Evolutionary conservation across 2,113 vertebrate species (phyloP).

Genomic region (Microtus montanus): DNA sequence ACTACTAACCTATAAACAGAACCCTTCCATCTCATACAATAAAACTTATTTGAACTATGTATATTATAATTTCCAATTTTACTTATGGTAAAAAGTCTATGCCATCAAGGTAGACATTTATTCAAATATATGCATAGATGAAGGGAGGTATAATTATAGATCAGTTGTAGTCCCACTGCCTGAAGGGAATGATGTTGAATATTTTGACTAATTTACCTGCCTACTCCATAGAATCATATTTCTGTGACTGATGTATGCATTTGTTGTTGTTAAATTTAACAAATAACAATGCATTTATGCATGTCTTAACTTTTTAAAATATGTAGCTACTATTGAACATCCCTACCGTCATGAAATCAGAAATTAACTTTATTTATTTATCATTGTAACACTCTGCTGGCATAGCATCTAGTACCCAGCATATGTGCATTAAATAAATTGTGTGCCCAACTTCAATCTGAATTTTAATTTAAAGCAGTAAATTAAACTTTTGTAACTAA

Average conservation of each 20-base stretch:
- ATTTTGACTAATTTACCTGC: too few relatives aligned
- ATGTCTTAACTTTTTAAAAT: background rate
- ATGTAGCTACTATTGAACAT: background rate
- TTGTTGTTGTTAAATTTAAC: slow-evolving; percentile 1
- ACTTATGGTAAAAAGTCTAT: background rate
- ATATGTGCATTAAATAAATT: background rate
- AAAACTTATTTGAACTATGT: background rate
- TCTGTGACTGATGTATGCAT: background rate
- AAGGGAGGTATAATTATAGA: background rate
- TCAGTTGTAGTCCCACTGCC: background rate
- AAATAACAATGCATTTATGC: background rate
- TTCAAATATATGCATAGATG: background rate
- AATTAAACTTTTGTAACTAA: background rate
- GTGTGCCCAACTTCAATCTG: background rate
- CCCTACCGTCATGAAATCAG: background rate
- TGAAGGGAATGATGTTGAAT: background rate
- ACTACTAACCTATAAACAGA: background rate
- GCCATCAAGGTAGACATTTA: background rate
- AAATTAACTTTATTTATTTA: background rate
- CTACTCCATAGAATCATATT: background rate
- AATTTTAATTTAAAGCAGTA: background rate
- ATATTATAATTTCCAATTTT: background rate
- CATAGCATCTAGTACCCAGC: background rate
- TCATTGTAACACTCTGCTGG: background rate
- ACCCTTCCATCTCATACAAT: background rate